Evolutionary conservation across 2,888 invertebrate genomes (phyloP), one percentile per base, ranked within the genome.

Genomic region (Acrocyrtus sp.): DNA sequence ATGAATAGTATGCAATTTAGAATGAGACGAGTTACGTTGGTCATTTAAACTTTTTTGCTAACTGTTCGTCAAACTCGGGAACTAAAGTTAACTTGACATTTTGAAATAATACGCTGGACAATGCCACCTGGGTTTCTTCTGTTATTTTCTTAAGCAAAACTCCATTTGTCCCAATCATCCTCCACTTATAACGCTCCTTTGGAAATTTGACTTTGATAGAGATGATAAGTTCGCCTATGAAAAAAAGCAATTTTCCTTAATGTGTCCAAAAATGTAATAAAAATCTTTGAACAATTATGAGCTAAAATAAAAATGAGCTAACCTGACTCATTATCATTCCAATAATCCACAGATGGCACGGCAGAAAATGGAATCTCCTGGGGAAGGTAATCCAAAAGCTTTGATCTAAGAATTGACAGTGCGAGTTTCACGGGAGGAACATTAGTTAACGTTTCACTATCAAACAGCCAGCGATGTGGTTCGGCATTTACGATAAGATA

Each of bases 311-410:
- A 43, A 41, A 54, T 15, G n/a, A 17, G 22, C 12, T 75, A 76
- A 82, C 82, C 82, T 27, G 60, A 27, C 1, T 76, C 62, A 51
- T 76, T 63, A 3, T 84, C 81, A 17, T 85, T 83, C 85, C 85
- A 85, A 68, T 81, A 90, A 83, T 93, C 92, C 17, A 95, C 83
- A 56, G 86, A 82, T 6, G 90, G 86, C 72, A 87, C 85, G 3
- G 96, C 83, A 45, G 84, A 86, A 82, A 98, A 98, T 0, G 98
- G 98, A 48, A 98, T 88, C 86, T 97, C 95, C 79, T 94, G 88
- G 0, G 91, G 89, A 48, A 97, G 85, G 82, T 90, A 88, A 83
- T 98, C 94, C 72, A 98, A 84, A 45, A 97, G 87, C 80, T 92
- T 92, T 1, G 95, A 94, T 81, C 92, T 88, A 0, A 98, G 91